Conservation (phyloP, 2,888 invertebrate genomes). For the Schizotus pectinicornis region DNA sequence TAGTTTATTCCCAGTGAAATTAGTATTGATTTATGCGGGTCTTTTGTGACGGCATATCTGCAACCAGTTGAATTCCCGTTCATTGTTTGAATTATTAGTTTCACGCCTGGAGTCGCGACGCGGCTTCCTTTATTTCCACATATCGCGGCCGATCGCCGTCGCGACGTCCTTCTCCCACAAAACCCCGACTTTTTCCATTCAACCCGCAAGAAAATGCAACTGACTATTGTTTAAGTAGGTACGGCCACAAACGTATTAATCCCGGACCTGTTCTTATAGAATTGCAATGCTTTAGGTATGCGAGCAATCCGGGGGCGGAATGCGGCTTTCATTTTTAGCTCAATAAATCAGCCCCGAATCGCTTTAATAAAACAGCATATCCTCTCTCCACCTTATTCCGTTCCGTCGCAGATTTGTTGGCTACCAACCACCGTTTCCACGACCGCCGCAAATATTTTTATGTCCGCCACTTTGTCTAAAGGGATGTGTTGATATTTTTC, state of each 20-base stretch:
- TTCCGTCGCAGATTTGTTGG: conserved; percentile 24
- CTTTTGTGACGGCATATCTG: conserved; percentile 42
- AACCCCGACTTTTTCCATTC: too few relatives aligned
- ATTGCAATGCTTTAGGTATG: conserved; percentile 54
- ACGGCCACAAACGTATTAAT: too few relatives aligned
- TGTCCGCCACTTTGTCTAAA: conserved; percentile 57
- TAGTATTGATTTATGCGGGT: conserved; percentile 53
- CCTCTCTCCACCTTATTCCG: conserved; percentile 33
- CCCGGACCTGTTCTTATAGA: conserved; percentile 8
- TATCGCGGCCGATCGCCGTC: too few relatives aligned
- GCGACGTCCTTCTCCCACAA: too few relatives aligned
- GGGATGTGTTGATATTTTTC: conserved; percentile 50
- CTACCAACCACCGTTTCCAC: conserved; percentile 51
- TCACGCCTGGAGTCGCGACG: conserved; percentile 18
- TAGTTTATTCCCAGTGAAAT: conserved; percentile 50
- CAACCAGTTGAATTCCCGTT: conserved; percentile 45
- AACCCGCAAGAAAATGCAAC: too few relatives aligned
- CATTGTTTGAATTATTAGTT: conserved; percentile 34
- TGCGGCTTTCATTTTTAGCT: conserved; percentile 57
- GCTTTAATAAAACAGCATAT: conserved; percentile 57
- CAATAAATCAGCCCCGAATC: conserved; percentile 56
- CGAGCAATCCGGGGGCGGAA: conserved; percentile 54
- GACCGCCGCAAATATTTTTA: conserved; percentile 56
- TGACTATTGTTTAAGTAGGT: too few relatives aligned
- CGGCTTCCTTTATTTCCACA: conserved; percentile 12